phyloP scores from a whole-genome alignment of 1,140 invertebrate species.

The Spodoptera frugiperda region DNA sequence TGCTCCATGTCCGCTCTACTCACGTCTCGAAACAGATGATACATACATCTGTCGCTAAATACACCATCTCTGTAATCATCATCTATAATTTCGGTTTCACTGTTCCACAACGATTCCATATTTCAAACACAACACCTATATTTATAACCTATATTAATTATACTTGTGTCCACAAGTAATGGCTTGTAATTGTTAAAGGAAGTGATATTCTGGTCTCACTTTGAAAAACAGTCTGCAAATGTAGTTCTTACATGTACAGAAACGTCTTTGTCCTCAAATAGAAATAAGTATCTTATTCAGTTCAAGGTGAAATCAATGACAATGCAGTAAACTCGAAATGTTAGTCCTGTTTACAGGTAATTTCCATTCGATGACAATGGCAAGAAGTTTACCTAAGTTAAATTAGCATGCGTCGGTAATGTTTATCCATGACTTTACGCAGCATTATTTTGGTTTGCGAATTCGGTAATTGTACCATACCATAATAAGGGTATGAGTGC shows the following conservation, averaged over 20 bases:
- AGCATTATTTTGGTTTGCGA: constrained; percentile 45
- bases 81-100: constrained; percentile 20
- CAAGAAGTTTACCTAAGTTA: not conserved
- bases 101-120: too few relatives aligned
- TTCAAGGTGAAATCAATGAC: constrained; percentile 48
- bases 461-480: constrained; percentile 64
- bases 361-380: constrained; percentile 28
- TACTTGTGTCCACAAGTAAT: not conserved
- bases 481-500: constrained; percentile 77
- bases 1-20: constrained; percentile 22
- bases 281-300: constrained; percentile 25
- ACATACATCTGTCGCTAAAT: constrained; percentile 39
- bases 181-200: too few relatives aligned
- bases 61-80: constrained; percentile 32
- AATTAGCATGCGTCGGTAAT: not conserved
- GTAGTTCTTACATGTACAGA: not conserved
- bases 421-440: not conserved
- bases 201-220: too few relatives aligned
- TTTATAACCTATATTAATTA: not conserved
- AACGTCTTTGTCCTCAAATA: constrained; percentile 31
- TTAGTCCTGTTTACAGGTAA: not conserved
- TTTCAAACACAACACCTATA: not conserved
- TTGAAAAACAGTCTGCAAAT: not conserved
- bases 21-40: constrained; percentile 28
- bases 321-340: constrained; percentile 25